Evolutionary conservation across 2,797 vertebrate genomes (phyloP).

Genomic region (Rhinella marina): DNA sequence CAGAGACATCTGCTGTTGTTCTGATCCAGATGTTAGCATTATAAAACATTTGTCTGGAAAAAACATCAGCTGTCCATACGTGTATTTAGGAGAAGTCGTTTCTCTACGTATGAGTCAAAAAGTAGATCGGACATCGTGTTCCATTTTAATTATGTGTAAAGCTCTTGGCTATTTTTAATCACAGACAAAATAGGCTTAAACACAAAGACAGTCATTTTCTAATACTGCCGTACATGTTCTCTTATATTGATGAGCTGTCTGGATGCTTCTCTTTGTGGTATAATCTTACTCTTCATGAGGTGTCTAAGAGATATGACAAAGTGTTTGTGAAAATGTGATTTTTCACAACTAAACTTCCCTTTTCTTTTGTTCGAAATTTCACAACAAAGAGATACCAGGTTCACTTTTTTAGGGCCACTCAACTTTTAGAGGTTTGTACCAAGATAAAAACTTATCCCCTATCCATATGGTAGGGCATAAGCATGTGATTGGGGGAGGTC

Average conservation of each 20-base stretch:
- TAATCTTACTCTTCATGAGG: background rate
- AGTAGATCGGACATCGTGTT: conserved; percentile 42
- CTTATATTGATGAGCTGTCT: conserved; percentile 19
- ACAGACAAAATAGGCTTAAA: conserved; percentile 13
- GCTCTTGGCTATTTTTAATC: conserved; percentile 8
- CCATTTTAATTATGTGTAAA: conserved; percentile 26
- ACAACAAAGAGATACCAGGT: no score
- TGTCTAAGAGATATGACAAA: background rate
- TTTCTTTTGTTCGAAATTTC: background rate
- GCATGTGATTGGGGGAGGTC: no score
- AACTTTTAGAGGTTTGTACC: no score
- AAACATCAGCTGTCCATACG: conserved; percentile 36
- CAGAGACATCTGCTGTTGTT: conserved; percentile 33
- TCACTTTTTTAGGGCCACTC: no score
- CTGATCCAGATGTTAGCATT: conserved; percentile 46
- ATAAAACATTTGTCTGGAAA: conserved; percentile 49
- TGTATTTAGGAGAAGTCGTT: background rate
- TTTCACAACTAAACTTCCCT: no score
- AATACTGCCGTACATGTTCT: conserved; percentile 9
- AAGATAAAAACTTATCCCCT: no score
- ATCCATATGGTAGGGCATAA: no score
- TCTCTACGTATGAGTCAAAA: conserved; percentile 47
- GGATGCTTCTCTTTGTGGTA: background rate
- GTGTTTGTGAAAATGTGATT: background rate
- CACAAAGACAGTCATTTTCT: background rate